Evolutionary conservation across 2,113 vertebrate species (phyloP), one percentile per base, ranked within the genome.

Genomic region (Leptodactylus fuscus): DNA sequence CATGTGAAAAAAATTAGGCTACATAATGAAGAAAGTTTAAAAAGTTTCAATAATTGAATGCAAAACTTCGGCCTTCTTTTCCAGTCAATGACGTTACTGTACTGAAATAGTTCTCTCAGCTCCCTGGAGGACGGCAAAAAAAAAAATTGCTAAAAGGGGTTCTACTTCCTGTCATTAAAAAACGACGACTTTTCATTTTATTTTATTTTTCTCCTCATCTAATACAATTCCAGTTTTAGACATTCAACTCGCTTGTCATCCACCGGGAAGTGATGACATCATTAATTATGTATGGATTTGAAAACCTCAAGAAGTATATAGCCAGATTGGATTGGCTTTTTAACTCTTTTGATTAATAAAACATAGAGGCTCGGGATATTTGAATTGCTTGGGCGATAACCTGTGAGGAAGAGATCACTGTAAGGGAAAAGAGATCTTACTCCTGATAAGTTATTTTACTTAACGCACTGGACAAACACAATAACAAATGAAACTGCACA

Each of bases 261-360:
- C 91, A 90, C 91, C 88, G 91, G 90, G 91, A 88, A 92, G 91
- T 86, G 90, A 93, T 92, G 92, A 92, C 91, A 91, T 89, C 90
- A 92, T 94, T 90, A 93, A 93, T 94, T 94, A 94, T 95, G 95
- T 90, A 94, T 91, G 92, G 90, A 87, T 90, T 94, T 92, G 92
- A 91, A 92, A 94, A 92, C 92, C 91, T 93, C 88, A 86, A 90
- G 91, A 90, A 92, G 89, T 91, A 91, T 93, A 92, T 92, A 91
- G 90, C 92, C 90, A 92, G 92, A 94, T 93, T 94, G 92, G 93
- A 94, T 91, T 94, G 93, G 92, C 92, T 94, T 94, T 93, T 94
- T 90, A 94, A 92, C 91, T 93, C 90, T 91, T 94, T 93, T 94
- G 92, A 93, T 95, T 91, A 95, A 94, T 94, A 93, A 94, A 93